A percentile compares a stretch with the other conserved stretches of the same genome.
Evolutionary conservation across 2,888 invertebrate genomes (phyloP).

Genomic region (Heterodera filipjevi): DNA sequence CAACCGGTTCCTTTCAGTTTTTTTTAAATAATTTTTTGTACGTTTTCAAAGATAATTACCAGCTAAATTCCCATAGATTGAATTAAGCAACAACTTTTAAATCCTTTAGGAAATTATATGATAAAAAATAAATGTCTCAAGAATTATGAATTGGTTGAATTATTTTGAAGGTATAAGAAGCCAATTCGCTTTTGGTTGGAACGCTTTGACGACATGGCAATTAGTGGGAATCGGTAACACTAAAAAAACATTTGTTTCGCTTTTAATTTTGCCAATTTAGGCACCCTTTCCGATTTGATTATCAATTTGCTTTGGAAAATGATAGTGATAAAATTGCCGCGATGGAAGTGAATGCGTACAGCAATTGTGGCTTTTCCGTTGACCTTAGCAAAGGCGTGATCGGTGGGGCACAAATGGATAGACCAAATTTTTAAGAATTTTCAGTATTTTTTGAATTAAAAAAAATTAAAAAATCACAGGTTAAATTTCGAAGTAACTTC

Average conservation of each 20-base stretch:
- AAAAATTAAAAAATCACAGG: background rate
- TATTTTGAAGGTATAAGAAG: constrained; percentile 73
- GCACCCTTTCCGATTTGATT: constrained; percentile 84
- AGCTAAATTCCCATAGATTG: too few species aligned
- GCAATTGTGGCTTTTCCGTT: constrained; percentile 81
- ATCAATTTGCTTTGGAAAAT: constrained; percentile 74
- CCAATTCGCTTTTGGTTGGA: constrained; percentile 87
- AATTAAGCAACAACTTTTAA: too few species aligned
- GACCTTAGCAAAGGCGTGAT: constrained; percentile 75
- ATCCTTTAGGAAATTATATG: too few species aligned
- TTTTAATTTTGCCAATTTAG: constrained; percentile 67
- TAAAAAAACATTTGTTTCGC: background rate
- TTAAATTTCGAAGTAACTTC: background rate
- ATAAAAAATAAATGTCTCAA: too few species aligned
- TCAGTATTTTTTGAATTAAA: background rate
- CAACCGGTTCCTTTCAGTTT: too few species aligned
- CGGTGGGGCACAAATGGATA: too few species aligned
- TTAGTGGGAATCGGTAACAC: constrained; percentile 75
- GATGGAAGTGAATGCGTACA: constrained; percentile 77
- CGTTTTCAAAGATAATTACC: too few species aligned
- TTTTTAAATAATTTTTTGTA: too few species aligned
- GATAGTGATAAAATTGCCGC: constrained; percentile 78
- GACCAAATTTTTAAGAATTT: too few species aligned
- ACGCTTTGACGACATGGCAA: constrained; percentile 89
- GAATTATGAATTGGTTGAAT: too few species aligned